Evolutionary conservation across 2,888 invertebrate genomes (phyloP), one percentile per base, ranked within the genome.

Genomic region (Ethmia dodecea): DNA sequence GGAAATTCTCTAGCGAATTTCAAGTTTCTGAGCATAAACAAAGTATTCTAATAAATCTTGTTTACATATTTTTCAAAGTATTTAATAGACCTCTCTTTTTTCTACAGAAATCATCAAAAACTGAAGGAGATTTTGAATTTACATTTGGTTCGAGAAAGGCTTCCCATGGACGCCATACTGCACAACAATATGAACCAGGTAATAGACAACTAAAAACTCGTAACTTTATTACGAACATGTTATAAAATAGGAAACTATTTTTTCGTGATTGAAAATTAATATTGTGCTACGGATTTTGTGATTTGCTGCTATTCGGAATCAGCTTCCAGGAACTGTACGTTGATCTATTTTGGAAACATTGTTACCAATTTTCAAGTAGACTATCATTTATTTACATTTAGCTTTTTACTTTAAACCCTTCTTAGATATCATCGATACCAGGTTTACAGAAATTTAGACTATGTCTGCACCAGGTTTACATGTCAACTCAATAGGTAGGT

Each of bases 91-190:
- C 2, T 16, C 15, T 15, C 10, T n/a, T n/a, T 12, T 13, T 24
- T 33, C 12, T 6, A 5, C 56, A 90, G 89, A 45, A 91, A 95
- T 65, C 90, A 89, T 49, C 88, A 91, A 40, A 91, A 89, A 49
- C 88, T 95, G 60, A 88, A 88, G 45, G 93, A 95, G 43, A 93
- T 96, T 52, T 76, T 96, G 33, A 92, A 92, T 54, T 89, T 96
- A 62, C 96, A 97, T 74, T 86, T 95, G 47, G 93, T 96, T 11
- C 89, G 90, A 42, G 92, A 94, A 53, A 88, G 91, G 39, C 79
- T 96, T 29, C 92, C 93, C 9, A 86, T 93, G 51, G 93, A 94
- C 37, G 89, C 90, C 43, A 94, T 95, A 38, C 89, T 91, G 37
- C 89, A 91, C 49, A 91, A 90, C 60, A 92, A 91, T 59, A 86